These are phyloP conservation scores for Pycnomerus fuliginosus DNA, from an alignment of 2,888 invertebrate species.

Conservation along the genomic window DNA sequence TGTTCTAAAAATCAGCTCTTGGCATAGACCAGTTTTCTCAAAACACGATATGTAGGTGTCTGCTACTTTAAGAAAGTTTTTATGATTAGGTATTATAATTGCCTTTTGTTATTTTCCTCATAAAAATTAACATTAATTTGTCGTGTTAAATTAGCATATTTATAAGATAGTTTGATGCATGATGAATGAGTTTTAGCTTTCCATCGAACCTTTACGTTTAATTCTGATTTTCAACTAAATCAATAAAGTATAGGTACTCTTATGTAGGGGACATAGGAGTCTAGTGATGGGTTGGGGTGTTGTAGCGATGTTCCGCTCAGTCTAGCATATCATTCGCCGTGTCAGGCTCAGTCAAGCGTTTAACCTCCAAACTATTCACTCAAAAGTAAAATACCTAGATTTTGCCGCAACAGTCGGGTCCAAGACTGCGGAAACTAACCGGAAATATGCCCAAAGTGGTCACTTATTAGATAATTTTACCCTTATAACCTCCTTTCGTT, in stretches of 20 bases:
- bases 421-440: conserved; percentile 22
- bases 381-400: conserved; percentile 6
- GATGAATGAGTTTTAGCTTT: no score
- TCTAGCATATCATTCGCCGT: conserved; percentile 29
- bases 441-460: conserved; percentile 22
- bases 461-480: conserved; percentile 18
- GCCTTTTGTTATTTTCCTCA: no score
- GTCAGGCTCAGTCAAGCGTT: conserved; percentile 27
- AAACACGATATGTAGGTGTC: no score
- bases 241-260: conserved; percentile 31
- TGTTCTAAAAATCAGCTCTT: no score
- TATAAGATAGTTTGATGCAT: no score
- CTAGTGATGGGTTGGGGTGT: conserved; percentile 25
- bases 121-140: no score
- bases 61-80: no score
- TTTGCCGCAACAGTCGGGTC: conserved; percentile 11
- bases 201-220: conserved; percentile 17
- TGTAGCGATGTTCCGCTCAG: conserved; percentile 30
- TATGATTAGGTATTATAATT: no score
- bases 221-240: conserved; percentile 34
- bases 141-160: no score
- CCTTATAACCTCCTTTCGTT: conserved; percentile 7
- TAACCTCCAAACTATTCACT: conserved; percentile 19
- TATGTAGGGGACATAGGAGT: conserved; percentile 22
- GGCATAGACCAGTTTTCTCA: no score